These are phyloP conservation scores for Gorsachius magnificus DNA, from an alignment of 2,797 vertebrate species.

Conservation along the genomic window DNA sequence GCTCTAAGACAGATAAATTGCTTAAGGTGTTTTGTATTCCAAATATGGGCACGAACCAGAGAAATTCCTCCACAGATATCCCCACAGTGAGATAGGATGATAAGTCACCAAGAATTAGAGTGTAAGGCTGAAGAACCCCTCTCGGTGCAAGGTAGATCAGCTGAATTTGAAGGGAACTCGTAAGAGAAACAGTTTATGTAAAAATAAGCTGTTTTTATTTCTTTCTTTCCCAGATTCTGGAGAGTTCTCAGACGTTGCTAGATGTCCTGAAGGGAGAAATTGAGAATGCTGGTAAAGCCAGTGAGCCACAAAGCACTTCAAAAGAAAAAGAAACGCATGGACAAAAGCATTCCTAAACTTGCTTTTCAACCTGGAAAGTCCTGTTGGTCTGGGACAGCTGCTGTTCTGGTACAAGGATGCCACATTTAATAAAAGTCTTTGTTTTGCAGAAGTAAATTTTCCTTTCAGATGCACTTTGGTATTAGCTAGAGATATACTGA, in stretches of 20 bases:
- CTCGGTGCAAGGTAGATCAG: background rate
- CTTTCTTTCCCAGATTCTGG: constrained; percentile 83
- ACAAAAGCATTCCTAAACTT: background rate
- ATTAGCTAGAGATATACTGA: background rate
- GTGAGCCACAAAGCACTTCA: constrained; percentile 55
- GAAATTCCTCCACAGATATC: background rate
- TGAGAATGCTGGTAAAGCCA: constrained; percentile 83
- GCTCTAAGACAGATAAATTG: background rate
- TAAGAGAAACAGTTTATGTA: background rate
- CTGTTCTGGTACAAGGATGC: background rate
- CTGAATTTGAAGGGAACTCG: background rate
- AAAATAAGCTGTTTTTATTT: background rate
- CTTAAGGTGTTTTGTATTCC: background rate
- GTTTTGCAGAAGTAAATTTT: background rate
- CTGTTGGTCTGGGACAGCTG: background rate
- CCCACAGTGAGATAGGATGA: background rate
- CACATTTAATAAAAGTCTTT: constrained; percentile 31
- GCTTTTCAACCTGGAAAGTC: background rate
- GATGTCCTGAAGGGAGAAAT: constrained; percentile 88
- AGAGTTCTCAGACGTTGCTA: constrained; percentile 92
- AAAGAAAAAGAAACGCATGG: constrained; percentile 17
- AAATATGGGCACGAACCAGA: background rate
- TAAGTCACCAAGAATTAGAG: background rate
- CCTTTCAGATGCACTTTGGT: background rate
- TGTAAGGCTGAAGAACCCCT: background rate